phyloP scores from a whole-genome alignment of 2,113 vertebrate species.

The Mesoclemmys tuberculata region DNA sequence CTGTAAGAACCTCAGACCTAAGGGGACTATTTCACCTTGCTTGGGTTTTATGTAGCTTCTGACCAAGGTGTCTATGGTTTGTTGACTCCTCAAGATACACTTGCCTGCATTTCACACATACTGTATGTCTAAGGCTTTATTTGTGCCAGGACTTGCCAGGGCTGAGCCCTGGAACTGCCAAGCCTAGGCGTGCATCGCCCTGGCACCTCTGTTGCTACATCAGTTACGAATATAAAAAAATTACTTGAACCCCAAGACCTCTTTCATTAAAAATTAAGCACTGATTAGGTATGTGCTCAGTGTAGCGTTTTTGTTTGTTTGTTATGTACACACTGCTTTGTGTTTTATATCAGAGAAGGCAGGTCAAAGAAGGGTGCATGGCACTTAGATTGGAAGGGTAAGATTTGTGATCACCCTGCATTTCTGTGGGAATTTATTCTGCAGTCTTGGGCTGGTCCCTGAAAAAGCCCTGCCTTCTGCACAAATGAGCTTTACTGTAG shows the following conservation, averaged over 20 bases:
- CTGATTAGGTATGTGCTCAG: neutral
- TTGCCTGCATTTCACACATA: neutral
- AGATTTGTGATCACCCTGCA: neutral
- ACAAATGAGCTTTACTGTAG: accelerated
- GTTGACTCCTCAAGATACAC: neutral
- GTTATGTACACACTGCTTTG: neutral
- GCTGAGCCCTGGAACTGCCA: too few relatives aligned
- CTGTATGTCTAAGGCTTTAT: too few relatives aligned
- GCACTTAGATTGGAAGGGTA: neutral
- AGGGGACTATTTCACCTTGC: neutral
- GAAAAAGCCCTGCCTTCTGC: neutral
- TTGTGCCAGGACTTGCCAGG: too few relatives aligned
- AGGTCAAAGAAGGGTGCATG: neutral
- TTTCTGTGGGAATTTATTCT: neutral
- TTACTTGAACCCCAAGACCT: too few relatives aligned
- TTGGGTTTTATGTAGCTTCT: neutral
- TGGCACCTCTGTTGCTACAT: too few relatives aligned
- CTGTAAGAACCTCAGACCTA: neutral
- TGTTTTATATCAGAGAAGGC: neutral
- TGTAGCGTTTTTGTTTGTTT: neutral
- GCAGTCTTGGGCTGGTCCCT: neutral
- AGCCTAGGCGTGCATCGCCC: too few relatives aligned
- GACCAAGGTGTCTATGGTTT: neutral
- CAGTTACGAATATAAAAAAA: too few relatives aligned
- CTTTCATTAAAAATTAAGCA: too few relatives aligned